These are phyloP conservation scores for Thalassoma bifasciatum DNA, from an alignment of 2,113 vertebrate species.

Conservation along the genomic window DNA sequence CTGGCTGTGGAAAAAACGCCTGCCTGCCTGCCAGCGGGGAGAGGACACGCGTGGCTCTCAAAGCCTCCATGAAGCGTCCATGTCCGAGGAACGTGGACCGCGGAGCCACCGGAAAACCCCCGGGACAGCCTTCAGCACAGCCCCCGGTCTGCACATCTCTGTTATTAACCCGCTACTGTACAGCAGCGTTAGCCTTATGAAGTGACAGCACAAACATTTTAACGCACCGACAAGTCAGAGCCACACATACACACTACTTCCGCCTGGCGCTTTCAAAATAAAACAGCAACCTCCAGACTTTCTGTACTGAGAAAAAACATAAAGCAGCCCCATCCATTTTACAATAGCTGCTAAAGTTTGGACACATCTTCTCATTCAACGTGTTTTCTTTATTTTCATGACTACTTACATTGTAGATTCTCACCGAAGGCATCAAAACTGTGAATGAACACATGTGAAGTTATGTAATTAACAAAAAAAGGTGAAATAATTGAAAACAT, in stretches of 20 bases:
- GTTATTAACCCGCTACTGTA: constrained; percentile 21
- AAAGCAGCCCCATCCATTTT: too few species aligned
- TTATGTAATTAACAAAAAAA: too few species aligned
- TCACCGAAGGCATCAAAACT: too few species aligned
- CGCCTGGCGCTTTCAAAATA: constrained; percentile 35
- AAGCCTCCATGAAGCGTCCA: constrained; percentile 53
- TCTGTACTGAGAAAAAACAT: too few species aligned
- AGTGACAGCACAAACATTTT: constrained; percentile 68
- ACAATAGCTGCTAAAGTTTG: too few species aligned
- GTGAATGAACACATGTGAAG: too few species aligned
- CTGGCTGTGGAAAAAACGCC: constrained; percentile 78
- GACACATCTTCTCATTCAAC: too few species aligned
- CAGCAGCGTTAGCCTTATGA: constrained; percentile 43
- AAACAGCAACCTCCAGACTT: too few species aligned
- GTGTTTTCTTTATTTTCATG: too few species aligned
- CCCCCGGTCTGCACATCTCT: constrained; percentile 41
- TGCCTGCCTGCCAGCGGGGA: constrained; percentile 67
- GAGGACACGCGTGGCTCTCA: constrained; percentile 72
- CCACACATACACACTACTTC: fast-evolving
- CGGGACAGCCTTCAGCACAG: neutral
- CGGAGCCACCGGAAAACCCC: constrained; percentile 10
- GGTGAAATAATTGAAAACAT: too few species aligned
- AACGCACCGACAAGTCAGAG: neutral
- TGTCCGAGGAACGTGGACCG: constrained; percentile 19
- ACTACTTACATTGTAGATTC: too few species aligned